phyloP scores from a whole-genome alignment of 1,140 invertebrate species.

The Coelopa frigida region DNA sequence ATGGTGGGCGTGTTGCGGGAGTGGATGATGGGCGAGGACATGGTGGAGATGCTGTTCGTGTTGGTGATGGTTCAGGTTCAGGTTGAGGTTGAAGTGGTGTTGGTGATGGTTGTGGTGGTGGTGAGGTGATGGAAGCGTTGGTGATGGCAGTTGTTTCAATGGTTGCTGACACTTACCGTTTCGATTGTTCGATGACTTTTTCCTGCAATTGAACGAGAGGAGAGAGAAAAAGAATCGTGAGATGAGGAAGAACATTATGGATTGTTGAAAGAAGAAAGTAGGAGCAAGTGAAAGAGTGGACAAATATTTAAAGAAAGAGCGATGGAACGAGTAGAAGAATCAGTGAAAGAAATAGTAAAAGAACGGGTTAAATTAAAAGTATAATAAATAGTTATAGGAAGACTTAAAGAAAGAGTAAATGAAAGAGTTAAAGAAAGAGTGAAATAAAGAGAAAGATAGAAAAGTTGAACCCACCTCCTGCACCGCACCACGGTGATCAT shows the following conservation, averaged over 20 bases:
- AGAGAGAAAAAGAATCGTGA: neutral
- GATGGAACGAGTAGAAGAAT: too few relatives aligned
- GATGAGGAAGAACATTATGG: too few relatives aligned
- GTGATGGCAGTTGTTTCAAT: conserved; percentile 2
- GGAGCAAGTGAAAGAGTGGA: neutral
- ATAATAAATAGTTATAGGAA: neutral
- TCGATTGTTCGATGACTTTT: conserved; percentile 41
- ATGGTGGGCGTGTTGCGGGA: conserved; percentile 9
- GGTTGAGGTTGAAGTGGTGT: conserved; percentile 9
- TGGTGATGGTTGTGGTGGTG: conserved; percentile 8
- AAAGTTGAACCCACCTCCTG: conserved; percentile 14
- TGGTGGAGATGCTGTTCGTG: conserved; percentile 3
- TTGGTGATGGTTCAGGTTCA: conserved; percentile 2
- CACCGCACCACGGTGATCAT: conserved; percentile 50
- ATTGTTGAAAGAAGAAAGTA: neutral
- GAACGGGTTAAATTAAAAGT: neutral
- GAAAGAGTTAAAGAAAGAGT: too few relatives aligned
- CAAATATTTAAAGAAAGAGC: conserved; percentile 1
- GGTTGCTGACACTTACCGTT: conserved; percentile 34
- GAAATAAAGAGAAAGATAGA: neutral
- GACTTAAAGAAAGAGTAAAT: neutral
- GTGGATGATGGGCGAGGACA: conserved; percentile 1
- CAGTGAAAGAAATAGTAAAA: neutral
- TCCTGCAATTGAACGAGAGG: conserved; percentile 17
- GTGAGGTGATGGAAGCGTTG: conserved; percentile 2